Conservation (phyloP, 2,888 invertebrate species). For the Yponomeuta evonymella region DNA sequence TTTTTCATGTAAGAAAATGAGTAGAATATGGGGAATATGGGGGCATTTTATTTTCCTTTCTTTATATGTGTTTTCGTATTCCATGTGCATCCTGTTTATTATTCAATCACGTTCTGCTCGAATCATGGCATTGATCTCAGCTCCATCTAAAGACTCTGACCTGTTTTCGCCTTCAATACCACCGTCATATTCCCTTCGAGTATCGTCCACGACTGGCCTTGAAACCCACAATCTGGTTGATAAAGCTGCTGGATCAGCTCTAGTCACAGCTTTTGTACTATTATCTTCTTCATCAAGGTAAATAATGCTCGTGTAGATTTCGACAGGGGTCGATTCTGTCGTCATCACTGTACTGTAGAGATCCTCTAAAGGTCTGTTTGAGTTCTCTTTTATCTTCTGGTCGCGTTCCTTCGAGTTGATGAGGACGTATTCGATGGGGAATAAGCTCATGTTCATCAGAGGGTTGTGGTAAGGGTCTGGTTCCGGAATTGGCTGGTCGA, state of each 20-base stretch:
- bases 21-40: too few relatives aligned
- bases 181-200: background rate
- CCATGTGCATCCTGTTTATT: too few relatives aligned
- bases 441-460: background rate
- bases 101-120: background rate
- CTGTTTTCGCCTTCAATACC: background rate
- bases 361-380: background rate
- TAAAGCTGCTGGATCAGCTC: too few relatives aligned
- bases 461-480: background rate
- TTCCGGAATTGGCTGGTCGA: background rate
- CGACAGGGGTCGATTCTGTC: background rate
- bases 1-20: background rate
- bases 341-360: background rate
- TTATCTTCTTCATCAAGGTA: background rate
- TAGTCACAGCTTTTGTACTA: background rate
- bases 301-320: background rate
- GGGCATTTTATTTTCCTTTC: too few relatives aligned
- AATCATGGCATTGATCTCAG: background rate
- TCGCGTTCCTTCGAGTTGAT: background rate
- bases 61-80: too few relatives aligned
- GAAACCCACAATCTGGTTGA: too few relatives aligned
- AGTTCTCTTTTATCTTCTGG: background rate
- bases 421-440: background rate
- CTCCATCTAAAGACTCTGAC: background rate
- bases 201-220: background rate